Conservation (phyloP, 2,888 invertebrate genomes). For the Globia sparganii region DNA sequence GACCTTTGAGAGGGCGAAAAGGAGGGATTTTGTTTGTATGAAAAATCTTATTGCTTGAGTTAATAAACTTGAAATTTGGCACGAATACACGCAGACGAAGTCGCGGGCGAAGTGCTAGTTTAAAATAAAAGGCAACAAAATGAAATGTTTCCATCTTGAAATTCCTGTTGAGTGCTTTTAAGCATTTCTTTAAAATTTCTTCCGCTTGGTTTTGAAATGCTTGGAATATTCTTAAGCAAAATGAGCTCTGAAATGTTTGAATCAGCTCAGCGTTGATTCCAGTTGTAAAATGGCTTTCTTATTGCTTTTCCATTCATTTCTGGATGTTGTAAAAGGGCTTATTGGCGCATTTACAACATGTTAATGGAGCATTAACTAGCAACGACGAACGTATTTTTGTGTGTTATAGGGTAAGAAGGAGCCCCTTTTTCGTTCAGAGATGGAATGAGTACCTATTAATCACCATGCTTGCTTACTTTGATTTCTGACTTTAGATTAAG, state of each 20-base stretch:
- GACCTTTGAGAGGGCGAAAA: no score
- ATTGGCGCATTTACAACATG: background rate
- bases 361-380: constrained; percentile 11
- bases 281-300: background rate
- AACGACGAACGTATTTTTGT: no score
- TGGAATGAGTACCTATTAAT: no score
- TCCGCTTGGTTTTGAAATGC: constrained; percentile 10
- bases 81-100: no score
- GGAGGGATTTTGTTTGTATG: no score
- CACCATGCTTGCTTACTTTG: no score
- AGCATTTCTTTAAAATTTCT: constrained; percentile 31
- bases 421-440: no score
- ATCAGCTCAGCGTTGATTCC: background rate
- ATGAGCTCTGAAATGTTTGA: constrained; percentile 1
- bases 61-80: no score
- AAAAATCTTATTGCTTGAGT: no score
- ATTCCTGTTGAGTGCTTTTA: constrained; percentile 8
- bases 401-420: no score
- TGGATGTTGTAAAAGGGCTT: background rate
- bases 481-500: no score
- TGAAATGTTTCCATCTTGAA: background rate
- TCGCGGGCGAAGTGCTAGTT: no score
- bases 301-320: background rate
- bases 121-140: constrained; percentile 8
- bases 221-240: constrained; percentile 20